Conservation (phyloP, 2,797 vertebrate species). For the Oophaga sylvatica region DNA sequence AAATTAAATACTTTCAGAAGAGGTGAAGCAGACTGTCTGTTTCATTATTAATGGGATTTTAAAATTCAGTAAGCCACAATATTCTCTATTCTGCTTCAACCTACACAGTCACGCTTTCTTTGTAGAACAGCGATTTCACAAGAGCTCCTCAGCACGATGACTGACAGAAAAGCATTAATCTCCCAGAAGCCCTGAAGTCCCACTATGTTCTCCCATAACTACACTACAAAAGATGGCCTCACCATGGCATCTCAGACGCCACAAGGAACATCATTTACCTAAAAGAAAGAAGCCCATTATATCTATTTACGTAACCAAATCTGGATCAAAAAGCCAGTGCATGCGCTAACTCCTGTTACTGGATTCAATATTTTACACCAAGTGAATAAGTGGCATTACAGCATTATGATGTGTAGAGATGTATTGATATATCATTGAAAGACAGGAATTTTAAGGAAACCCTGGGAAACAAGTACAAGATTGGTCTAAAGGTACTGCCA, state of each 20-base stretch:
- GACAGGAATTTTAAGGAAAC: too few species aligned
- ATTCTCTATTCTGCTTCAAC: slow-evolving; percentile 24
- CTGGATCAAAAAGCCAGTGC: too few species aligned
- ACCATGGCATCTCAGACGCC: slow-evolving; percentile 7
- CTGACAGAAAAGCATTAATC: slow-evolving; percentile 26
- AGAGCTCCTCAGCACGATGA: not conserved
- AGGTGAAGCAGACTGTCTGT: slow-evolving; percentile 16
- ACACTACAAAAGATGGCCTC: slow-evolving; percentile 15
- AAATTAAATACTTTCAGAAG: slow-evolving; percentile 27
- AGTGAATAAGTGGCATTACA: too few species aligned
- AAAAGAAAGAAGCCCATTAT: not conserved
- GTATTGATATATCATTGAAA: too few species aligned
- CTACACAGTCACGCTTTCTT: slow-evolving; percentile 15
- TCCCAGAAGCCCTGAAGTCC: slow-evolving; percentile 16
- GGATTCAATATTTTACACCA: not conserved
- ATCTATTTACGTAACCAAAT: not conserved
- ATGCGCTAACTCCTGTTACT: not conserved
- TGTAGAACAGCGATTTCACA: slow-evolving; percentile 12
- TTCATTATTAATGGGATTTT: slow-evolving; percentile 29
- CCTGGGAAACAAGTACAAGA: too few species aligned
- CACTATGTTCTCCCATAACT: slow-evolving; percentile 13
- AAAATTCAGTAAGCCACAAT: slow-evolving; percentile 10
- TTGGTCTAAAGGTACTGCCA: too few species aligned
- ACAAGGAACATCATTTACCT: slow-evolving; percentile 15
- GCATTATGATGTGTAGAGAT: not conserved